Base-by-base conservation (phyloP, 2,113 vertebrate species). In the Pantherophis guttatus region DNA sequence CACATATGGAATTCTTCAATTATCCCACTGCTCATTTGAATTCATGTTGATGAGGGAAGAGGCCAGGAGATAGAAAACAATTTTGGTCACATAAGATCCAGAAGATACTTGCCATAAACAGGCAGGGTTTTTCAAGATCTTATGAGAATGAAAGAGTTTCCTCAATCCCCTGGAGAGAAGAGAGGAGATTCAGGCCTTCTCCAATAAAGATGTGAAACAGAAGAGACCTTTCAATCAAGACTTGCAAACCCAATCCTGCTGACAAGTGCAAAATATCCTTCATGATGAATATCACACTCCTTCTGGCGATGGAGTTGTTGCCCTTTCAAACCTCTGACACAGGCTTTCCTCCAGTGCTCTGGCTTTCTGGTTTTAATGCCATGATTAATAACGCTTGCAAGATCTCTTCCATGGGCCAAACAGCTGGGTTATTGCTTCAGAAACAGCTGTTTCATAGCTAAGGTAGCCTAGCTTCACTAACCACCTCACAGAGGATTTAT, bases 381-480 rank as follows among this genome's bases (percentile, higher is more conserved):
- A 55, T 90, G 95, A 97, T 97, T 96, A 96, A 93, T 96, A 96
- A 96, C 96, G 94, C 90, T 94, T 97, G 94, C 94, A 96, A 87
- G 96, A 95, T 95, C 96, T 94, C 94, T 94, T 92, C 95, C 86
- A 62, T 55, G 93, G 96, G 95, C 93, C 91, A 96, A 97, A 93
- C 97, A 98, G 97, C 96, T 97, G 96, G 94, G 88, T 96, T 95
- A 90, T 92, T 94, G 94, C 95, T 97, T 92, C 94, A 96, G 96
- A 93, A 97, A 94, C 96, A 97, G 96, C 96, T 98, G 97, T 96
- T 97, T 97, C 95, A 91, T 95, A 92, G 93, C 95, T 96, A 96
- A 96, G 95, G 95, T 95, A 96, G 90, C 92, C 92, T 93, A 95
- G 88, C 90, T 96, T 93, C 93, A 94, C 94, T 91, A 95, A 94